These are phyloP conservation scores for Watsonalla binaria DNA, from an alignment of 2,888 invertebrate genomes.

Conservation along the genomic window DNA sequence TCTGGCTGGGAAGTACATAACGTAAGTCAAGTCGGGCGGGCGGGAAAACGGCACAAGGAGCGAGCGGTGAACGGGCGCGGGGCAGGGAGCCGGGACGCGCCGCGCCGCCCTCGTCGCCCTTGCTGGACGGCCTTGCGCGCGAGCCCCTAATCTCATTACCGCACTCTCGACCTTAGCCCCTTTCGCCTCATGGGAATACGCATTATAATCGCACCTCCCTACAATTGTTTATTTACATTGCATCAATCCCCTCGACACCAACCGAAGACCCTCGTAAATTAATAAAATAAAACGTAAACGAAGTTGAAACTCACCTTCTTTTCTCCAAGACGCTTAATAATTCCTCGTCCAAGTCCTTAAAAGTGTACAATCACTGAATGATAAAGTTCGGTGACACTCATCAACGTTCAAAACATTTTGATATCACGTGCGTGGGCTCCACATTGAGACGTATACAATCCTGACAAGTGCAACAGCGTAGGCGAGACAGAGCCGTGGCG, in stretches of 20 bases:
- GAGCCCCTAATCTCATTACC: conserved; percentile 58
- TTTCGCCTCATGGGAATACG: conserved; percentile 39
- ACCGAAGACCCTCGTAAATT: conserved; percentile 6
- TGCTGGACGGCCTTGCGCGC: conserved; percentile 24
- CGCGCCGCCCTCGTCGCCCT: neutral
- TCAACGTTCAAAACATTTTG: conserved; percentile 51
- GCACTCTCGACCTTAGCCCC: conserved; percentile 49
- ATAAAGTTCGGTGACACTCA: conserved; percentile 38
- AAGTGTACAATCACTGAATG: conserved; percentile 37
- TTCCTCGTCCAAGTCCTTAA: conserved; percentile 28
- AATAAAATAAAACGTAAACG: conserved; percentile 2
- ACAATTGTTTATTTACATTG: conserved; percentile 12
- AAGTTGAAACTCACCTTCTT: conserved; percentile 20
- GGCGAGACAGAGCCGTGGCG: conserved; percentile 34
- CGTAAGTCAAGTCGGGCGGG: conserved; percentile 23
- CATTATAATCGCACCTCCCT: conserved; percentile 23
- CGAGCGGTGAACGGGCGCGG: conserved; percentile 20
- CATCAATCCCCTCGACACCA: conserved; percentile 6
- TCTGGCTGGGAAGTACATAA: neutral
- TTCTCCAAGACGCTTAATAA: conserved; percentile 10
- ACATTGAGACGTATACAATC: conserved; percentile 40
- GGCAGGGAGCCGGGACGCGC: conserved; percentile 22
- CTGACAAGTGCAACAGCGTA: conserved; percentile 34
- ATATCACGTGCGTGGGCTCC: conserved; percentile 37
- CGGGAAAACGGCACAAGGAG: conserved; percentile 27